A percentile compares a stretch with the other conserved stretches of the same genome.
These are phyloP conservation scores for Paramisgurnus dabryanus DNA, from an alignment of 2,113 vertebrate species.

Conservation along the genomic window DNA sequence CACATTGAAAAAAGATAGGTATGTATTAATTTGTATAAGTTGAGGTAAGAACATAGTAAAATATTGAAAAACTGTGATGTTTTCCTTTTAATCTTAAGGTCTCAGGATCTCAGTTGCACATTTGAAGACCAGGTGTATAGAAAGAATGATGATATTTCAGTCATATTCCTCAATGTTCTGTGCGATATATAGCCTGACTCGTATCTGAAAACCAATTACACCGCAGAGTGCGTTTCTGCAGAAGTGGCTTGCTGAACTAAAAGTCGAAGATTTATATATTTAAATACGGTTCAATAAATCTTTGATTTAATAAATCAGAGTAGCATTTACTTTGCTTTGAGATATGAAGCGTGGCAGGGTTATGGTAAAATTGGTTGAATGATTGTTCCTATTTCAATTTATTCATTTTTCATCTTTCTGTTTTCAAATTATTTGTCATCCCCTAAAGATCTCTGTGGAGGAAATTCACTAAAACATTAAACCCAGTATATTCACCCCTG, in stretches of 20 bases:
- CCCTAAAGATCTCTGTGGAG: neutral
- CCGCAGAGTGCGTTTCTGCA: neutral
- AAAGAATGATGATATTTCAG: conserved; percentile 28
- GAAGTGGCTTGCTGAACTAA: neutral
- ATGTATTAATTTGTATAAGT: no score
- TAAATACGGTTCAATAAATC: conserved; percentile 21
- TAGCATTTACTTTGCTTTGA: neutral
- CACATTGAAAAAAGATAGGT: no score
- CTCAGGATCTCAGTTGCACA: conserved; percentile 17
- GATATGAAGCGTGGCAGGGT: neutral
- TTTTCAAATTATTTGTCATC: conserved; percentile 13
- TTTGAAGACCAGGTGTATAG: conserved; percentile 6
- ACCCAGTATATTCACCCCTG: no score
- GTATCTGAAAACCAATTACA: conserved; percentile 8
- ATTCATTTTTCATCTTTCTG: conserved; percentile 5
- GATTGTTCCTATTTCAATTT: neutral
- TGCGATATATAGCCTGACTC: neutral
- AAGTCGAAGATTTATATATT: conserved; percentile 16
- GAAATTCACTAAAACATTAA: no score
- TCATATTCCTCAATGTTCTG: conserved; percentile 28
- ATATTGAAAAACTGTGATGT: no score
- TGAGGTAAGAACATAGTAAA: no score
- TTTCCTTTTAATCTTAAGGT: neutral
- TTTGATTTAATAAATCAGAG: conserved; percentile 23
- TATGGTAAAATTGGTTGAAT: neutral